phyloP scores from a whole-genome alignment of 2,113 vertebrate genomes.

The Etheostoma cragini region DNA sequence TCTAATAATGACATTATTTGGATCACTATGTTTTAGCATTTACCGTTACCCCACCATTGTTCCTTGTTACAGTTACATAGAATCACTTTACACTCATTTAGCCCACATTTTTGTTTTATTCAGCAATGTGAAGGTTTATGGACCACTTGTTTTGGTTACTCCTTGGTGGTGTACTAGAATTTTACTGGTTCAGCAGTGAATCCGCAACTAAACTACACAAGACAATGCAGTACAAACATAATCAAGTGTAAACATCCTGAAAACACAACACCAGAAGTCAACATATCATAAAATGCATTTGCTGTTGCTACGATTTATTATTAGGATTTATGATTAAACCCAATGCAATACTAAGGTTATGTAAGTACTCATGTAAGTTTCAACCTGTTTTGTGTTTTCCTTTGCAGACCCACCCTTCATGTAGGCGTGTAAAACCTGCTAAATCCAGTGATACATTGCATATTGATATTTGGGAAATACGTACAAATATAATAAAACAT shows the following conservation, averaged over 20 bases:
- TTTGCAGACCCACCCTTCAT: background rate
- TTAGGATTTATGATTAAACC: background rate
- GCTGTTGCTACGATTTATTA: too few relatives aligned
- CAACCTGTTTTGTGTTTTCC: background rate
- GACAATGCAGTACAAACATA: background rate
- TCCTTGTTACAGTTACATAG: background rate
- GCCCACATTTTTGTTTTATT: background rate
- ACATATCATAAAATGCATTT: background rate
- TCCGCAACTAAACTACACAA: background rate
- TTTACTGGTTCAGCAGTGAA: background rate
- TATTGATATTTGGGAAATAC: background rate
- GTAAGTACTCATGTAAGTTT: background rate
- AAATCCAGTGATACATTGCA: background rate
- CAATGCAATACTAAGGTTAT: background rate
- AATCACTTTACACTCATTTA: background rate
- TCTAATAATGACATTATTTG: background rate
- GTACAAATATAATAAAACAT: background rate
- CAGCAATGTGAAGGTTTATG: background rate
- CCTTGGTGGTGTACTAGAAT: background rate
- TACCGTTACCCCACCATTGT: background rate
- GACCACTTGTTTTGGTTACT: too few relatives aligned
- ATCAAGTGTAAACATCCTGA: background rate
- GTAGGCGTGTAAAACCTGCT: background rate
- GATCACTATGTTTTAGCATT: background rate
- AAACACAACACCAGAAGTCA: background rate